Base-by-base conservation (phyloP, 2,888 invertebrate species). In the Agonopterix arenella region DNA sequence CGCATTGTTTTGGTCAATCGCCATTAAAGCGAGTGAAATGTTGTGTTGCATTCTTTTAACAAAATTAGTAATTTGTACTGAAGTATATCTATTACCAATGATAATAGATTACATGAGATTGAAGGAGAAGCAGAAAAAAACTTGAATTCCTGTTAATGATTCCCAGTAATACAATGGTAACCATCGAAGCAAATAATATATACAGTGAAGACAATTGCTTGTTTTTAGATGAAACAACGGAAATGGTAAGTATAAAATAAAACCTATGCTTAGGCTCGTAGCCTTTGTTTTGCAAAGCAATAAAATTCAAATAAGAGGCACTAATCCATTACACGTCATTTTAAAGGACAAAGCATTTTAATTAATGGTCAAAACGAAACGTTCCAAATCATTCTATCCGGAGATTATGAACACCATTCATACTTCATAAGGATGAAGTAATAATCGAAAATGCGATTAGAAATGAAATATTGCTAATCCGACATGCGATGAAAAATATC, bases 381-480 rank as follows among this genome's bases (percentile, higher is more conserved):
- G 72, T 66, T 63, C 54, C 56, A 55, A 61, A 44, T 55, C 45
- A 48, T 57, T 53, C 53, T 66, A 63, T 51, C 52, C 4, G 45
- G 53, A 66, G 82, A 80, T 84, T 71, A 73, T n/a, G 54, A 51
- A 61, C 40, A 44, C 51, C 9, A 9, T 11, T 13, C 37, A 44
- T 41, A n/a, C 37, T n/a, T 40, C 47, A 36, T 46, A 57, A 54
- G 28, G 48, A 52, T 48, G 28, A 52, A 57, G 58, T 51, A 59
- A 66, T 70, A 70, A 72, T 71, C 58, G 62, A 66, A 66, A 67
- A 67, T 52, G 56, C 64, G 73, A 79, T 80, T 77, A 80, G 62
- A 72, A 68, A 79, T 79, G 74, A 81, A 73, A 66, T 77, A 83
- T 80, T 77, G 71, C 69, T 80, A 83, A 84, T 82, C 78, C 64